phyloP scores from a whole-genome alignment of 1,140 invertebrate genomes.

The Listronotus oregonensis region DNA sequence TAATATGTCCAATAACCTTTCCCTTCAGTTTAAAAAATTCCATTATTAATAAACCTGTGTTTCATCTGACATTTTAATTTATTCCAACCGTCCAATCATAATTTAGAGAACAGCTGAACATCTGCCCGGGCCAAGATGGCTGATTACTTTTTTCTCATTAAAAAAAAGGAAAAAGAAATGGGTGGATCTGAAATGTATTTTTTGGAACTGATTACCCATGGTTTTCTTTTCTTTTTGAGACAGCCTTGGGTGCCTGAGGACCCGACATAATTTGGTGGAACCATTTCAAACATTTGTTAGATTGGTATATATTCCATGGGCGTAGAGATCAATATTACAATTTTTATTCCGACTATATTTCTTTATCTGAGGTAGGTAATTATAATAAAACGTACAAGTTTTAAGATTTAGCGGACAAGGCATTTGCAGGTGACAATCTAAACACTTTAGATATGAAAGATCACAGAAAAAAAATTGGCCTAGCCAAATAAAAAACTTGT shows the following conservation, averaged over 20 bases:
- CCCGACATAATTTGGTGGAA: slow-evolving; percentile 30
- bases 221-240: slow-evolving; percentile 22
- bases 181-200: slow-evolving; percentile 27
- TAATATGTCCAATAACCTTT: slow-evolving; percentile 19
- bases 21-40: slow-evolving; percentile 13
- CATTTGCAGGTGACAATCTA: no score
- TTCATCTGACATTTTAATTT: slow-evolving; percentile 33
- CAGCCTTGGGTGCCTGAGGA: slow-evolving; percentile 28
- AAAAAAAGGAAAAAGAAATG: slow-evolving; percentile 24
- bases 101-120: slow-evolving; percentile 31
- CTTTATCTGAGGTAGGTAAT: no score
- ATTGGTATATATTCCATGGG: slow-evolving; percentile 14
- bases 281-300: slow-evolving; percentile 34
- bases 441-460: no score
- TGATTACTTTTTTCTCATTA: slow-evolving; percentile 32
- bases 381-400: no score
- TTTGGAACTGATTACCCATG: slow-evolving; percentile 28
- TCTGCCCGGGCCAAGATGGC: slow-evolving; percentile 31
- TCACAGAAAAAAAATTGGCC: no score
- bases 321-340: background rate
- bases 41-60: slow-evolving; percentile 29
- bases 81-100: slow-evolving; percentile 29
- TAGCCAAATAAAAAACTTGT: no score
- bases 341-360: no score
- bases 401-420: no score